Evolutionary conservation across 2,113 vertebrate species (phyloP).

Genomic region (Chaenogobius annularis): DNA sequence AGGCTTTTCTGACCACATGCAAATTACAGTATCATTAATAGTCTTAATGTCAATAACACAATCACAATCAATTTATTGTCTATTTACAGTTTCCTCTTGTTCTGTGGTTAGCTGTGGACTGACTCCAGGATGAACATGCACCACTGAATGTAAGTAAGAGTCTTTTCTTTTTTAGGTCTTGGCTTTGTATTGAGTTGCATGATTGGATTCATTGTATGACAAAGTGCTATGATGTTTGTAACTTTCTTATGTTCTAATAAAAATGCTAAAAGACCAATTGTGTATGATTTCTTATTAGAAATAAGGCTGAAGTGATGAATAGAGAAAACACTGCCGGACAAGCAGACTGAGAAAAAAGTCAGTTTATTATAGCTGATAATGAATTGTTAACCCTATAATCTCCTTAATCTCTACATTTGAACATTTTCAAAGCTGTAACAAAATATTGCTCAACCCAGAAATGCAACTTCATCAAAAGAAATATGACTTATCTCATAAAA

Average conservation of each 20-base stretch:
- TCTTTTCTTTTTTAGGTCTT: not conserved
- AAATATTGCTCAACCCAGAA: constrained; percentile 24
- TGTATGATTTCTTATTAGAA: not conserved
- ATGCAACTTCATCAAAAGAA: constrained; percentile 13
- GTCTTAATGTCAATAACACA: too few relatives aligned
- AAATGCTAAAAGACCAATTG: not conserved
- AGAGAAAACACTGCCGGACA: constrained; percentile 30
- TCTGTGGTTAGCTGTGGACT: not conserved
- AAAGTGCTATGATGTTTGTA: not conserved
- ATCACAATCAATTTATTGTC: not conserved
- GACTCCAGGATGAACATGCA: not conserved
- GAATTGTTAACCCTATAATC: constrained; percentile 26
- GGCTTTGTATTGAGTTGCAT: not conserved
- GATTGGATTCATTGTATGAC: not conserved
- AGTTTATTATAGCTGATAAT: constrained; percentile 63
- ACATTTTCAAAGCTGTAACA: constrained; percentile 32
- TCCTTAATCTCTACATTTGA: constrained; percentile 43
- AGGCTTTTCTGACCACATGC: not conserved
- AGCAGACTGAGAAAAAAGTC: constrained; percentile 36
- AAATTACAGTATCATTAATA: not conserved
- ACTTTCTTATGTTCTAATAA: not conserved
- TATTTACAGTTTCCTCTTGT: not conserved
- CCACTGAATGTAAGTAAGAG: constrained; percentile 2
- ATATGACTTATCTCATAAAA: not conserved
- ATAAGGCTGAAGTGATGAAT: not conserved